Conservation (phyloP, 2,797 vertebrate species). For the Myotis planiceps region DNA sequence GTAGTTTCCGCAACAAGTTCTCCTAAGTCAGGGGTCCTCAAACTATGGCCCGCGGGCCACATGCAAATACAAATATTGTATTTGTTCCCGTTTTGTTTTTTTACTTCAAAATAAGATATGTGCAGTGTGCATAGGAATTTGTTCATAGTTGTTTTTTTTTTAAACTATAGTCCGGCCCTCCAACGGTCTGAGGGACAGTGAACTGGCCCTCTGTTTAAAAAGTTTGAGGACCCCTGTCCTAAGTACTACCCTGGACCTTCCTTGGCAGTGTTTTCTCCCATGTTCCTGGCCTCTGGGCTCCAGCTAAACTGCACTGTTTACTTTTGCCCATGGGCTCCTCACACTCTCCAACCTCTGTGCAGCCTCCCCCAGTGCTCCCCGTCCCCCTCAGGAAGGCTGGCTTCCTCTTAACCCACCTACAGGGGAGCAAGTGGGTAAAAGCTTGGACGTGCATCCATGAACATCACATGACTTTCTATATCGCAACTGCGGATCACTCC, state of each 20-base stretch:
- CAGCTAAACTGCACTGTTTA: background rate
- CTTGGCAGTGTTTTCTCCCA: background rate
- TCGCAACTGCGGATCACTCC: background rate
- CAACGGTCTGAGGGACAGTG: too few species aligned
- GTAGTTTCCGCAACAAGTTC: background rate
- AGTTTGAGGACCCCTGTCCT: too few species aligned
- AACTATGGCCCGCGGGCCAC: too few species aligned
- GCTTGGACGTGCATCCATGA: background rate
- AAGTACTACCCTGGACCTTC: background rate
- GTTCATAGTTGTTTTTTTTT: too few species aligned
- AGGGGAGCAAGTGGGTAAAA: background rate
- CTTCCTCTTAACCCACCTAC: background rate
- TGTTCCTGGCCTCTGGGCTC: background rate
- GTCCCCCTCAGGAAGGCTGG: background rate
- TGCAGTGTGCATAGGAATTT: too few species aligned
- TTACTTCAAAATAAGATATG: too few species aligned
- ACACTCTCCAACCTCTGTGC: background rate
- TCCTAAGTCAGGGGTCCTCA: too few species aligned
- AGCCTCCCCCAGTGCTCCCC: fast-evolving
- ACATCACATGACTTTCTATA: background rate
- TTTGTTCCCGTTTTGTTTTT: too few species aligned
- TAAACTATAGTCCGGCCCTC: too few species aligned
- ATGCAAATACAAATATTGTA: too few species aligned
- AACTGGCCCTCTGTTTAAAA: too few species aligned
- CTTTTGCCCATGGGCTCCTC: background rate